Conservation (phyloP, 2,113 vertebrate genomes). For the Panurus biarmicus region DNA sequence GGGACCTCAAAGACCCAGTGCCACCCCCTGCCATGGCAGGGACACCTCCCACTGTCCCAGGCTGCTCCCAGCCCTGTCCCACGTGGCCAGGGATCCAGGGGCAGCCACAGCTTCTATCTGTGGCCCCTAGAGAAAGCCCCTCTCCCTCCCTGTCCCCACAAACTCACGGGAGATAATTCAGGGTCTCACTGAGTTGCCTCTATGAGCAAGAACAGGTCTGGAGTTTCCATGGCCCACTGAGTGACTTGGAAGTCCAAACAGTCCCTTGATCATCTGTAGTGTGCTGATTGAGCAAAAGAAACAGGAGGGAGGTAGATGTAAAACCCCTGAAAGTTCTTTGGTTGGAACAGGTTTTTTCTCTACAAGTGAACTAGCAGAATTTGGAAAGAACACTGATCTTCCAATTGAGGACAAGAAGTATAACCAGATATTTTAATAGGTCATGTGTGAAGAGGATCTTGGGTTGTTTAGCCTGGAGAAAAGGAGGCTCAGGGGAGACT, state of each 20-base stretch:
- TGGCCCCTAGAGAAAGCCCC: neutral
- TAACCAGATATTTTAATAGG: neutral
- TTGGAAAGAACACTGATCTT: neutral
- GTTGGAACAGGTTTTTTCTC: neutral
- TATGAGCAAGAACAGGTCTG: neutral
- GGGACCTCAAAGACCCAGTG: neutral
- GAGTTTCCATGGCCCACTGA: neutral
- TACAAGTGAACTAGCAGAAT: neutral
- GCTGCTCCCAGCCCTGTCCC: accelerated
- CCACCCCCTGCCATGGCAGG: neutral
- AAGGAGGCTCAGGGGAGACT: neutral
- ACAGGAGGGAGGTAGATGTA: neutral
- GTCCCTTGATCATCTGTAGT: neutral
- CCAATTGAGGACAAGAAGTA: neutral
- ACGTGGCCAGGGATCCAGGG: neutral
- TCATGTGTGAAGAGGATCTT: neutral
- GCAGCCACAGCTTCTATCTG: neutral
- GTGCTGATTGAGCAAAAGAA: neutral
- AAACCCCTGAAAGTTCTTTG: neutral
- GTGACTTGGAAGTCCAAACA: neutral
- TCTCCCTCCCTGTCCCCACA: neutral
- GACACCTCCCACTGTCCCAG: neutral
- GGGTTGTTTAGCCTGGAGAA: neutral
- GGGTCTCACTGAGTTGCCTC: neutral
- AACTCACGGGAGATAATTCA: accelerated